A percentile compares a stretch with the other conserved stretches of the same genome.
Evolutionary conservation across 2,113 vertebrate genomes (phyloP).

Genomic region (Peromyscus polionotus): DNA sequence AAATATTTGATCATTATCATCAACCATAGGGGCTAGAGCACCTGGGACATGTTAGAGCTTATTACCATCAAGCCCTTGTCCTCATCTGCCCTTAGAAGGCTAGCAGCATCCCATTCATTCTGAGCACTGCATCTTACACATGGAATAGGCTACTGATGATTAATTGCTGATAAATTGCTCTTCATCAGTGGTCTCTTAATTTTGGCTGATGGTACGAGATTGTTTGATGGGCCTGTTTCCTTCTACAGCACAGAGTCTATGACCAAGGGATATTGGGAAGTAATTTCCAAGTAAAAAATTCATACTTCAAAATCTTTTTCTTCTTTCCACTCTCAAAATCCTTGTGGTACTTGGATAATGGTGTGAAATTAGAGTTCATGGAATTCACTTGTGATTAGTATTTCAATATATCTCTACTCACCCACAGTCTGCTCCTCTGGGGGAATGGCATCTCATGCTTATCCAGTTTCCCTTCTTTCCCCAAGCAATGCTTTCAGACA

Average conservation of each 20-base stretch:
- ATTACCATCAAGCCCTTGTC: neutral
- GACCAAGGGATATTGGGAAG: neutral
- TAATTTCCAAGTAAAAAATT: slow-evolving; percentile 21
- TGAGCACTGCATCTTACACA: neutral
- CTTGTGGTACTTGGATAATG: neutral
- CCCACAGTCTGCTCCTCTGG: neutral
- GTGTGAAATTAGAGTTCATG: neutral
- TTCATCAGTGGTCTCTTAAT: neutral
- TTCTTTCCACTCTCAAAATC: neutral
- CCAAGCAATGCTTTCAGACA: neutral
- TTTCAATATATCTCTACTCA: neutral
- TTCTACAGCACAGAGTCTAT: neutral
- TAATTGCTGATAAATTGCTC: neutral
- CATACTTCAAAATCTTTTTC: neutral
- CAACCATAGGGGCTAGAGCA: neutral
- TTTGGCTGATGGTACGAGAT: neutral
- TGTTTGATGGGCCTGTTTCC: neutral
- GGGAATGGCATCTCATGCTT: neutral
- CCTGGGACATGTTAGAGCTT: neutral
- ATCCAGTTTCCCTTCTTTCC: neutral
- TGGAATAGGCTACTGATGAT: neutral
- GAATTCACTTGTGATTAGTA: neutral
- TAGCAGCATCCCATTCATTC: neutral
- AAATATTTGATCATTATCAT: neutral
- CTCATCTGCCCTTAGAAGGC: neutral